Evolutionary conservation across 2,888 invertebrate genomes (phyloP).

Genomic region (Macaria notata): DNA sequence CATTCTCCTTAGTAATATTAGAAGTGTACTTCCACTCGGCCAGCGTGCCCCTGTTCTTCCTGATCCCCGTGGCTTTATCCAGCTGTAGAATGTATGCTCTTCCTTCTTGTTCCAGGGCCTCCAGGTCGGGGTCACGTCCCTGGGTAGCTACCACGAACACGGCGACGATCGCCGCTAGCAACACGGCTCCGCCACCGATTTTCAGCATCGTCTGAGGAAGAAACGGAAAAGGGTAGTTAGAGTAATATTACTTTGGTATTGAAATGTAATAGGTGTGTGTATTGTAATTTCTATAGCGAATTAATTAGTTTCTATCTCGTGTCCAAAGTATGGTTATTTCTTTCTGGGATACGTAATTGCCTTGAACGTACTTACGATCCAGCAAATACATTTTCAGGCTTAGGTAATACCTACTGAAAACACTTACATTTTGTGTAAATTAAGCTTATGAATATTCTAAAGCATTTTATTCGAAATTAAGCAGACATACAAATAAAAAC

Average conservation of each 20-base stretch:
- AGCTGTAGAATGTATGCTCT: constrained; percentile 83
- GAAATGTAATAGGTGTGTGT: no score
- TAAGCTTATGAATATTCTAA: neutral
- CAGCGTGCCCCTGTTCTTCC: constrained; percentile 82
- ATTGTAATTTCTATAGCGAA: no score
- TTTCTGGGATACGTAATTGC: no score
- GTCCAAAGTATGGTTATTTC: no score
- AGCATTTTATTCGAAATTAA: neutral
- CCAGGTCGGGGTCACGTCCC: constrained; percentile 76
- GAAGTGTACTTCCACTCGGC: constrained; percentile 90
- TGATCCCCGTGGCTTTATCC: constrained; percentile 82
- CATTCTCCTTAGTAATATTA: constrained; percentile 87
- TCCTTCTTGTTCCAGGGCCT: constrained; percentile 82
- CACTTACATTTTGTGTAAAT: neutral
- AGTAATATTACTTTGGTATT: no score
- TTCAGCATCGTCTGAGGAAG: constrained; percentile 72
- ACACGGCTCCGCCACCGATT: constrained; percentile 71
- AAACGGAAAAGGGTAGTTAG: no score
- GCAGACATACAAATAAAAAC: neutral
- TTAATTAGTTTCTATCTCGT: no score
- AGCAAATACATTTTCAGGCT: no score
- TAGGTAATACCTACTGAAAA: neutral
- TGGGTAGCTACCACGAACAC: constrained; percentile 77
- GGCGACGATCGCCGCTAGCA: constrained; percentile 73
- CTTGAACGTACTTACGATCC: no score